Percentiles rank a stretch among this genome's conserved stretches.
Evolutionary conservation across 2,888 invertebrate species (phyloP).

Genomic region (Chrysodeixis includens): DNA sequence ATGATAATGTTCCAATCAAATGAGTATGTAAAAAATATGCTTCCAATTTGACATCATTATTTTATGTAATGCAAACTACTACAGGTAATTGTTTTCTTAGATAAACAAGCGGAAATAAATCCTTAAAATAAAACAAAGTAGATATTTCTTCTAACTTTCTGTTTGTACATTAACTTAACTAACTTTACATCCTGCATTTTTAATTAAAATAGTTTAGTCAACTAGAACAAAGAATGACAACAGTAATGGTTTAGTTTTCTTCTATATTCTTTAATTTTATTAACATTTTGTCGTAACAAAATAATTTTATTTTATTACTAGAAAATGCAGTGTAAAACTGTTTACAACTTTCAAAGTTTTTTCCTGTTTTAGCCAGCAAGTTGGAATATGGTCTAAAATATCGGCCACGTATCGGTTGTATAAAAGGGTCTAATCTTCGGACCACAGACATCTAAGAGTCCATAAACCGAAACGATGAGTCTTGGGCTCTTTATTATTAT

Average conservation of each 20-base stretch:
- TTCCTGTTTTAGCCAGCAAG: slow-evolving; percentile 38
- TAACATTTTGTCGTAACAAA: no score
- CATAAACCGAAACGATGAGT: slow-evolving; percentile 59
- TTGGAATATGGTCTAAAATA: slow-evolving; percentile 48
- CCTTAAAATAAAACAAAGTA: background rate
- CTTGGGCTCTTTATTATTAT: slow-evolving; percentile 64
- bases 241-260: no score
- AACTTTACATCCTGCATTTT: slow-evolving; percentile 14
- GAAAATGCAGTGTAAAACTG: slow-evolving; percentile 20
- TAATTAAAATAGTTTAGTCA: slow-evolving; percentile 42
- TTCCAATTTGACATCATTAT: no score
- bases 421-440: slow-evolving; percentile 60
- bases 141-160: background rate
- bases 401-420: slow-evolving; percentile 52
- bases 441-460: slow-evolving; percentile 55
- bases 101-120: no score
- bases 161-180: background rate
- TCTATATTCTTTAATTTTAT: no score
- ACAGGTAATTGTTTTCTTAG: no score
- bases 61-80: no score
- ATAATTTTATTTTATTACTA: no score
- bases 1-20: no score
- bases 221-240: slow-evolving; percentile 16
- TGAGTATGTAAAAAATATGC: no score
- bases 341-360: slow-evolving; percentile 35